phyloP scores from a whole-genome alignment of 1,140 invertebrate genomes.

The Pissodes strobi region DNA sequence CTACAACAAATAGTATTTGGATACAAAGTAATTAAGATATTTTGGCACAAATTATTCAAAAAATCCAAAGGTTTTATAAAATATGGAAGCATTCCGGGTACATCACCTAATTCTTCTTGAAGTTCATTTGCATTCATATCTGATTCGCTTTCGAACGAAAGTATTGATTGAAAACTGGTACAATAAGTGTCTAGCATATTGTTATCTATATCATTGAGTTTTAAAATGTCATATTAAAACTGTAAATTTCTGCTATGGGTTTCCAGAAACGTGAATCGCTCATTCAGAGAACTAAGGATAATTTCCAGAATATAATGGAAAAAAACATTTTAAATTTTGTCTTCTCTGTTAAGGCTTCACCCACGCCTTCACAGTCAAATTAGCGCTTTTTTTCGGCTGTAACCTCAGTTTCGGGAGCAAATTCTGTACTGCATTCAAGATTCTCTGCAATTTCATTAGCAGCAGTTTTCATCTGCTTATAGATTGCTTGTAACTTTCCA shows the following conservation, averaged over 20 bases:
- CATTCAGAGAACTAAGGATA: no score
- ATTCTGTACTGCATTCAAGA: slow-evolving; percentile 1
- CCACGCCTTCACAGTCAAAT: neutral
- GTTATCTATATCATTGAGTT: neutral
- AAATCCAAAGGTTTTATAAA: neutral
- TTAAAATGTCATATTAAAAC: neutral
- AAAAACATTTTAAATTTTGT: neutral
- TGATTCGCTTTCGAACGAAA: neutral
- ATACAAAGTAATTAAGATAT: no score
- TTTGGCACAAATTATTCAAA: neutral
- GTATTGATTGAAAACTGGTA: neutral
- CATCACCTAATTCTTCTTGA: neutral
- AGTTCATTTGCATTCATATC: neutral
- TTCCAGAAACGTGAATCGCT: neutral
- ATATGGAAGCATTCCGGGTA: neutral
- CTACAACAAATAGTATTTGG: no score
- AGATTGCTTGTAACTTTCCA: neutral
- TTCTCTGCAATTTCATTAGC: slow-evolving; percentile 2
- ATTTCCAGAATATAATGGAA: neutral
- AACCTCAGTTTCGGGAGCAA: neutral
- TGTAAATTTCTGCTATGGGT: neutral
- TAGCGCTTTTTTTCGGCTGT: neutral
- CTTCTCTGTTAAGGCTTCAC: neutral
- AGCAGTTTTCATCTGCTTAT: neutral
- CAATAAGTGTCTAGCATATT: neutral